Base-by-base conservation (phyloP, 2,888 invertebrate genomes). In the Nomada goodeniana region DNA sequence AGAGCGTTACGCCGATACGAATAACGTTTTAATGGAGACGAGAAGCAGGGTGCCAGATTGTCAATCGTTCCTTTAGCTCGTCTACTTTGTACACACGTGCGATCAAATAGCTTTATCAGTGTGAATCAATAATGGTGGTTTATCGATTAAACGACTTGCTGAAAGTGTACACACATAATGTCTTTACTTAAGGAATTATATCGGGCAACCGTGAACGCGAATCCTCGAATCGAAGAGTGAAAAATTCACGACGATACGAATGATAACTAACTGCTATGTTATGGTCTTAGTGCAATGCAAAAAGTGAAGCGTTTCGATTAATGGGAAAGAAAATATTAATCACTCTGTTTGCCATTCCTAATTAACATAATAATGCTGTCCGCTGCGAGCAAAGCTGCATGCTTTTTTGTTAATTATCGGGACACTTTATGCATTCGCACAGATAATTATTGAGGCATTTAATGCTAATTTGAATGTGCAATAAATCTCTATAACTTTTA, bases 21-120 rank as follows among this genome's bases (percentile, higher is more conserved):
- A 76, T 81, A 83, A 86, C 63, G 75, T 79, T 77, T 88, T 86
- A 83, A 88, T 88, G 80, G 84, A 83, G 78, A 71, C 74, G 80
- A 80, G 72, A 75, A 82, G 73, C 77, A 70, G 77, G 63, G 78
- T 83, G 80, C 81, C 86, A 83, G 78, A 81, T 83, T 81, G 86
- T 86, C 81, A 82, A 80, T 88, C 81, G 82, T 76, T 73, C 44
- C 68, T 76, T 59, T 61, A 57, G 75, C 23, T 57, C 52, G 80
- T 57, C 57, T 50, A 52, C 67, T 76, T 61, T 60, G 67, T 70
- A 74, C 72, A 75, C 60, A 80, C 63, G 26, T 59, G 61, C 53
- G 77, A 68, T 79, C 80, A 71, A 80, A 86, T 77, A 67, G 84
- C 79, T 81, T 81, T 88, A 87, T 88, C 87, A 69, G 75, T 80